Percentiles rank a stretch among this genome's conserved stretches.
These are phyloP conservation scores for Luperina testacea DNA, from an alignment of 2,888 invertebrate species.

Conservation along the genomic window DNA sequence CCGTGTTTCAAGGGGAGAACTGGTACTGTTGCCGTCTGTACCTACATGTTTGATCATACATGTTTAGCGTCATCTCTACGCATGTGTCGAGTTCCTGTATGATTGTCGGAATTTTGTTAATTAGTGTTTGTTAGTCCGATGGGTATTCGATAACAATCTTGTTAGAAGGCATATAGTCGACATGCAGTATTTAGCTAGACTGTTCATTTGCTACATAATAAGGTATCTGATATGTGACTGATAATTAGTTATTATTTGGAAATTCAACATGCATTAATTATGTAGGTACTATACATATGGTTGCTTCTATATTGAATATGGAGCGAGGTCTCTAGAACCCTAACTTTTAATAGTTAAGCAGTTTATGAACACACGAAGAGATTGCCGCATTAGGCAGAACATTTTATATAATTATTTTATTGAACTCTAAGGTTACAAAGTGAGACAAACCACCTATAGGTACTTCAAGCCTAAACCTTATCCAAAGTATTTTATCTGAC, in stretches of 20 bases:
- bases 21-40: conserved; percentile 18
- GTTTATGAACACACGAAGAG: neutral
- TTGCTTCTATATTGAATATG: neutral
- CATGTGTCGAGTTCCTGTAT: conserved; percentile 43
- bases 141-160: conserved; percentile 50
- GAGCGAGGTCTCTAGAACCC: neutral
- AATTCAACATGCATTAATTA: neutral
- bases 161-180: conserved; percentile 25
- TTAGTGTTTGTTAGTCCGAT: conserved; percentile 56
- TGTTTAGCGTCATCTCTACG: conserved; percentile 34
- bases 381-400: neutral
- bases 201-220: conserved; percentile 13
- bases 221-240: neutral
- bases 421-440: conserved; percentile 14
- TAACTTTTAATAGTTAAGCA: neutral
- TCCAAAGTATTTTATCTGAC: conserved; percentile 31
- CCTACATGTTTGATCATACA: conserved; percentile 39
- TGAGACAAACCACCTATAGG: conserved; percentile 16
- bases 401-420: neutral
- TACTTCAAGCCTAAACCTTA: conserved; percentile 14
- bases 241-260: neutral
- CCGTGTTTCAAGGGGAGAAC: conserved; percentile 5
- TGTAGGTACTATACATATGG: neutral
- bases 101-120: conserved; percentile 57
- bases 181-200: conserved; percentile 13